Percentiles rank a stretch among this genome's conserved stretches.
phyloP scores from a whole-genome alignment of 2,113 vertebrate genomes.

The Cygnus buccinator region DNA sequence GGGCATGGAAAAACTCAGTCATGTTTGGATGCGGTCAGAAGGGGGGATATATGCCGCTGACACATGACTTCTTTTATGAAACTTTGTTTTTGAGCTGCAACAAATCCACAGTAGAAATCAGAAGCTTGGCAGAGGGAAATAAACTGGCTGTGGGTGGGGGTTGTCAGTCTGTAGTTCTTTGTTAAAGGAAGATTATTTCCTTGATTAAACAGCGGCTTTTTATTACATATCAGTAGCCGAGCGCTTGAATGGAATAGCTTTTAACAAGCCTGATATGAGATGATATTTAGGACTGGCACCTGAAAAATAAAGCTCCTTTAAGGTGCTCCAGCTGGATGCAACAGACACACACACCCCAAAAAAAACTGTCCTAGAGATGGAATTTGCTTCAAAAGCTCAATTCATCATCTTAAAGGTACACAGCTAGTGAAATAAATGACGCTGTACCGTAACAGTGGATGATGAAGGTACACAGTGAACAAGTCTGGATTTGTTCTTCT shows the following conservation, averaged over 20 bases:
- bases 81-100: neutral
- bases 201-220: neutral
- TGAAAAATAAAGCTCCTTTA: neutral
- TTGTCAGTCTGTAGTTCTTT: neutral
- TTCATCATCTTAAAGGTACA: neutral
- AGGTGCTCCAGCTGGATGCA: neutral
- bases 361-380: neutral
- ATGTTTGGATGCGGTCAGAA: neutral
- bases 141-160: accelerated
- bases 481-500: neutral
- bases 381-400: neutral
- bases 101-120: neutral
- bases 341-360: neutral
- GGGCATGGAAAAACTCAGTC: neutral
- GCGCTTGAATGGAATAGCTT: neutral
- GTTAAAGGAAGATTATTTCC: neutral
- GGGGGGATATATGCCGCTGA: neutral
- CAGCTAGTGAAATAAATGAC: neutral
- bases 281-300: neutral
- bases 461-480: neutral
- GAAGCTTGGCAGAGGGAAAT: neutral
- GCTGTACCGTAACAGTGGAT: neutral
- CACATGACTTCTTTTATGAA: neutral
- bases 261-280: neutral
- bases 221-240: neutral